These are phyloP conservation scores for Bubalus kerabau DNA, from an alignment of 2,113 vertebrate species.

Conservation along the genomic window DNA sequence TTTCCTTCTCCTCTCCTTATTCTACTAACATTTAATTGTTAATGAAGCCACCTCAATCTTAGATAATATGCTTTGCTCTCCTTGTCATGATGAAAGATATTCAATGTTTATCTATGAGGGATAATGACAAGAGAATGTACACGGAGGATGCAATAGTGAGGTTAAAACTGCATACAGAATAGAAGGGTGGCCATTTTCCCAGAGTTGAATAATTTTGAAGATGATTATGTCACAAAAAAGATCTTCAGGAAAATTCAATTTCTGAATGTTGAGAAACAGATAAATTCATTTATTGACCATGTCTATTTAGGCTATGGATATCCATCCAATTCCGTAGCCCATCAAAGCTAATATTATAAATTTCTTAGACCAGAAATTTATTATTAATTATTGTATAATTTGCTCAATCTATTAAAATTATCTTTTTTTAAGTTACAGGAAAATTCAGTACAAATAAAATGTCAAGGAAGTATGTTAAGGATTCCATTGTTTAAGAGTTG, in stretches of 20 bases:
- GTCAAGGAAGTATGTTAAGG: not conserved
- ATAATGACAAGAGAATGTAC: not conserved
- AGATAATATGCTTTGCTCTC: not conserved
- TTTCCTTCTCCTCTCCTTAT: not conserved
- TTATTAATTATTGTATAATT: not conserved
- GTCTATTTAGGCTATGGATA: not conserved
- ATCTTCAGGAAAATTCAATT: not conserved
- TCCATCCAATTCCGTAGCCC: not conserved
- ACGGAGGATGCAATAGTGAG: not conserved
- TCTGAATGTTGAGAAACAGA: not conserved
- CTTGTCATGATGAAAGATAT: not conserved
- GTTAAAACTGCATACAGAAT: fast-evolving
- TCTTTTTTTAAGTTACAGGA: not conserved
- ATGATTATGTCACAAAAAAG: not conserved
- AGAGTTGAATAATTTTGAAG: not conserved
- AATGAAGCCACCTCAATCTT: not conserved
- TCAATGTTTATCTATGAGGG: not conserved
- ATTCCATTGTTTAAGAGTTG: not conserved
- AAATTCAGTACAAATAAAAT: not conserved
- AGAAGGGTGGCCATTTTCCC: not conserved
- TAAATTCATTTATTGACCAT: not conserved
- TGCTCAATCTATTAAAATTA: not conserved
- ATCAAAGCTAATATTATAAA: not conserved
- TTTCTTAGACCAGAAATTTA: not conserved
- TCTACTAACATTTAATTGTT: not conserved